phyloP scores from a whole-genome alignment of 2,797 vertebrate genomes.

The Pterois miles region DNA sequence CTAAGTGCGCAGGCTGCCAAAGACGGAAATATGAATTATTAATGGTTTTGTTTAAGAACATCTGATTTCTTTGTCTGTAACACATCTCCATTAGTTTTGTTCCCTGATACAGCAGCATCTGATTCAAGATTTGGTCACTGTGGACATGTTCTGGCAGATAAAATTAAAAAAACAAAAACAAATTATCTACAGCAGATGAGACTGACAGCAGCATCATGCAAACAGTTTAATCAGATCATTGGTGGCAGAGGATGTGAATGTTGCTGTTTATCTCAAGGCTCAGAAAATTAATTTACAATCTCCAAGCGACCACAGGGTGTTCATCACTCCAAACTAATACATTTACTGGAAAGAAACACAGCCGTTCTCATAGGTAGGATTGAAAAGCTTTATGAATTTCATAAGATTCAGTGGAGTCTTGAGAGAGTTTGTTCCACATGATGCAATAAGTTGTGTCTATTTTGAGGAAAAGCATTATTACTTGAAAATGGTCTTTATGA shows the following conservation, averaged over 20 bases:
- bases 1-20: neutral
- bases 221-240: slow-evolving; percentile 40
- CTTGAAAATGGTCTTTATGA: slow-evolving; percentile 5
- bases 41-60: neutral
- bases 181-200: slow-evolving; percentile 19
- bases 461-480: neutral
- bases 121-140: neutral
- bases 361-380: neutral
- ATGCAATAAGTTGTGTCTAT: neutral
- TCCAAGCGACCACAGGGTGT: slow-evolving; percentile 15
- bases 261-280: slow-evolving; percentile 34
- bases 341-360: slow-evolving; percentile 5
- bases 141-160: slow-evolving; percentile 5
- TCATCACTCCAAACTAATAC: slow-evolving; percentile 42
- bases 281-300: slow-evolving; percentile 50
- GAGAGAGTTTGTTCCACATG: neutral
- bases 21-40: neutral
- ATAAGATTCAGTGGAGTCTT: neutral
- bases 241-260: slow-evolving; percentile 28
- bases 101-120: neutral
- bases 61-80: neutral
- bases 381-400: slow-evolving; percentile 1
- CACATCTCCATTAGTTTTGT: neutral
- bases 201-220: slow-evolving; percentile 32
- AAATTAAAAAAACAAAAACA: slow-evolving; percentile 7